These are phyloP conservation scores for Geodia barretti DNA, from an alignment of 37 sponge, comb jelly and placozoan genomes.

Conservation along the genomic window DNA sequence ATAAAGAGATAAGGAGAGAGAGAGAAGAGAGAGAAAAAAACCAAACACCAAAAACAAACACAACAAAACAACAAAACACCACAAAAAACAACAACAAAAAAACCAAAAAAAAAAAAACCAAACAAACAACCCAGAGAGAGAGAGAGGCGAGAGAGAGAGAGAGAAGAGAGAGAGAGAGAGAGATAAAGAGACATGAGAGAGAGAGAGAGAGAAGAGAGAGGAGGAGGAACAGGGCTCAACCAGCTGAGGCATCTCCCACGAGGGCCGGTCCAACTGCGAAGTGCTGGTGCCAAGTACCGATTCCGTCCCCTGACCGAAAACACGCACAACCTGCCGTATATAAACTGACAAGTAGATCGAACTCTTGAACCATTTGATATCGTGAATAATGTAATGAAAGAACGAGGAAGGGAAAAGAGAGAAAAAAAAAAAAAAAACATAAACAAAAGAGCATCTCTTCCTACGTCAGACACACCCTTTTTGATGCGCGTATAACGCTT, in stretches of 20 bases:
- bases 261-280: constrained; percentile 59
- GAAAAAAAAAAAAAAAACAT: constrained; percentile 5
- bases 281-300: constrained; percentile 79
- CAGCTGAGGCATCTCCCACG: constrained; percentile 87
- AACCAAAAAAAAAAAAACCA: too few species aligned
- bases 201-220: background rate
- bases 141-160: constrained; percentile 3
- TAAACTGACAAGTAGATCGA: constrained; percentile 24
- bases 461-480: background rate
- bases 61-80: too few species aligned
- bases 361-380: too few species aligned
- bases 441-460: background rate
- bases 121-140: too few species aligned
- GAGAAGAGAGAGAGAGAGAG: constrained; percentile 35
- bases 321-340: constrained; percentile 35
- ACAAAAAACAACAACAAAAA: too few species aligned
- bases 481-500: constrained; percentile 25
- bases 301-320: constrained; percentile 82
- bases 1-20: background rate
- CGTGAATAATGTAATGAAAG: background rate
- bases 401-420: constrained; percentile 5
- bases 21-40: too few species aligned
- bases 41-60: too few species aligned
- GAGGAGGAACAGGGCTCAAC: constrained; percentile 16
- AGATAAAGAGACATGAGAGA: background rate